Conservation (phyloP, 2,113 vertebrate species). For the Boulengeromyrus knoepffleri region DNA sequence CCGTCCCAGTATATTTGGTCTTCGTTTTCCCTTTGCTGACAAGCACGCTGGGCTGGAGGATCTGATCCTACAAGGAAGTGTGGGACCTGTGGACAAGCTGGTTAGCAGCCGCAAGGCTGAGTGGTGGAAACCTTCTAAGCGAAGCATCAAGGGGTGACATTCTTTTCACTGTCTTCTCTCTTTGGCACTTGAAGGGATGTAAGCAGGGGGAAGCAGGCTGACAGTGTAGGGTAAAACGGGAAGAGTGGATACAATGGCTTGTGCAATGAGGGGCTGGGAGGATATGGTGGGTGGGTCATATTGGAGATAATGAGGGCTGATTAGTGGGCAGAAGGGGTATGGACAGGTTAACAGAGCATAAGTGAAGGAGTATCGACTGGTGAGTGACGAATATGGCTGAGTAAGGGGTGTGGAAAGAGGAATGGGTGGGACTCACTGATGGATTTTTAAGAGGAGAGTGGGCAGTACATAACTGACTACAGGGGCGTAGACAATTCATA, state of each 20-base stretch:
- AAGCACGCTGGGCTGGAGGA: not conserved
- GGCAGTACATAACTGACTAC: not conserved
- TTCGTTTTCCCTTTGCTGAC: not conserved
- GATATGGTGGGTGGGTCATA: constrained; percentile 19
- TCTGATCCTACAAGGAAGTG: not conserved
- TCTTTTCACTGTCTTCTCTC: constrained; percentile 33
- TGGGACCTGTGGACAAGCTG: not conserved
- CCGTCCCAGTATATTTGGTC: not conserved
- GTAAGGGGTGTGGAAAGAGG: not conserved
- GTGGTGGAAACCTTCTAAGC: constrained; percentile 13
- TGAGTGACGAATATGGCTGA: not conserved
- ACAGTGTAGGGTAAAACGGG: not conserved
- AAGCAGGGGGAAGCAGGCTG: not conserved
- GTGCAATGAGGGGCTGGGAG: constrained; percentile 9
- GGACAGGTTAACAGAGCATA: not conserved
- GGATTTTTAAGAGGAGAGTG: not conserved
- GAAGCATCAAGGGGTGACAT: constrained; percentile 28
- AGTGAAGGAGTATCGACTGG: not conserved
- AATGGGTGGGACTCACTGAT: not conserved
- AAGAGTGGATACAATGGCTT: not conserved
- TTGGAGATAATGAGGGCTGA: not conserved
- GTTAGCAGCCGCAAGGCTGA: constrained; percentile 6
- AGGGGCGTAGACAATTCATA: not conserved
- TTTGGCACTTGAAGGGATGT: constrained; percentile 63
- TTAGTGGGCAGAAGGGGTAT: not conserved